Evolutionary conservation across 2,113 vertebrate species (phyloP).

Genomic region (Sylvicapra grimmia): DNA sequence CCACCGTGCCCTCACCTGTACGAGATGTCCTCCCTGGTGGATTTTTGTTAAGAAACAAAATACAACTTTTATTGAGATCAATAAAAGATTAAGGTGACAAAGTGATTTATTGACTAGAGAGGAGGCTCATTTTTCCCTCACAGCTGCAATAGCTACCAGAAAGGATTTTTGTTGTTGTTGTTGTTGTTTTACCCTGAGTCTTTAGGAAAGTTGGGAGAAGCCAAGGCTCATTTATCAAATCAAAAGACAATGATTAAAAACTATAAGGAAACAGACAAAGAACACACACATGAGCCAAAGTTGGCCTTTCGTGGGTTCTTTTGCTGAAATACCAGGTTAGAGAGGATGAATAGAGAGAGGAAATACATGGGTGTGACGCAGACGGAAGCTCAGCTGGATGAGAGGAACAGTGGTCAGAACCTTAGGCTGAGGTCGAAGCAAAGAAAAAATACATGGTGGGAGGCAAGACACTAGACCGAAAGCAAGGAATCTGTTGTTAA

Average conservation of each 20-base stretch:
- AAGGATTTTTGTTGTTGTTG: slow-evolving; percentile 26
- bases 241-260: slow-evolving; percentile 78
- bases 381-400: not conserved
- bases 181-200: slow-evolving; percentile 58
- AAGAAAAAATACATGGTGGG: not conserved
- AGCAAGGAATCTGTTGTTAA: accelerated
- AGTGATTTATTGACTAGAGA: slow-evolving; percentile 79
- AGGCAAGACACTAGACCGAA: not conserved
- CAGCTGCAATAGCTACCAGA: slow-evolving; percentile 52
- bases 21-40: slow-evolving; percentile 74
- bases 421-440: not conserved
- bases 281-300: slow-evolving; percentile 46
- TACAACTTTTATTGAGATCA: slow-evolving; percentile 85
- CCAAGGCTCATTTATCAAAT: slow-evolving; percentile 76
- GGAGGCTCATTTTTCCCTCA: slow-evolving; percentile 73
- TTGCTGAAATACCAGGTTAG: not conserved
- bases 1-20: slow-evolving; percentile 55
- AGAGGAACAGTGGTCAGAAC: not conserved
- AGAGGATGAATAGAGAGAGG: not conserved
- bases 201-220: slow-evolving; percentile 74
- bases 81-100: slow-evolving; percentile 86
- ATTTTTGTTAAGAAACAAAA: slow-evolving; percentile 83
- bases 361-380: accelerated
- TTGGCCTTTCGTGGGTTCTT: not conserved
- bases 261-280: slow-evolving; percentile 35